These are phyloP conservation scores for Nemotelus pantherinus DNA, from an alignment of 2,888 invertebrate genomes.

Conservation along the genomic window DNA sequence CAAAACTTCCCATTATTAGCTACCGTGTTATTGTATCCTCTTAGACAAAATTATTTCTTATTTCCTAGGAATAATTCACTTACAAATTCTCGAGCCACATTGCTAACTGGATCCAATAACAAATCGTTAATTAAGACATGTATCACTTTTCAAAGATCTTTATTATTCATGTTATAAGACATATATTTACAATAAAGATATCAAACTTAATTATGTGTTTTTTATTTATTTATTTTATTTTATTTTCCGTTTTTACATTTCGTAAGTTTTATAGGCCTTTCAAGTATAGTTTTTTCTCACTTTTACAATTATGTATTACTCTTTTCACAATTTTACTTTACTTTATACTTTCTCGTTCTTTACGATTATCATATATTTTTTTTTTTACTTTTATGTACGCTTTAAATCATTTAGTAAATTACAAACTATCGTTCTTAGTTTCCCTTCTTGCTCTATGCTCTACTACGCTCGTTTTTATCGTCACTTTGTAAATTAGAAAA, in stretches of 20 bases:
- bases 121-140: too few relatives aligned
- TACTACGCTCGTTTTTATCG: background rate
- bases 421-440: slow-evolving; percentile 12
- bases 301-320: slow-evolving; percentile 16
- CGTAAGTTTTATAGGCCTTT: slow-evolving; percentile 50
- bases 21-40: too few relatives aligned
- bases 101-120: too few relatives aligned
- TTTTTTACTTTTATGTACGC: background rate
- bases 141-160: slow-evolving; percentile 45
- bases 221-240: slow-evolving; percentile 19
- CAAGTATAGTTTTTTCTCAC: slow-evolving; percentile 36
- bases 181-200: slow-evolving; percentile 46
- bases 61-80: too few relatives aligned
- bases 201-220: slow-evolving; percentile 41
- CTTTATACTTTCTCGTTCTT: background rate
- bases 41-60: too few relatives aligned
- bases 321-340: background rate
- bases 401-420: slow-evolving; percentile 7
- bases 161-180: slow-evolving; percentile 40
- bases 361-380: slow-evolving; percentile 16
- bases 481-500: slow-evolving; percentile 27
- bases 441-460: slow-evolving; percentile 6
- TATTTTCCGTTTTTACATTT: slow-evolving; percentile 40
- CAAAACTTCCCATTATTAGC: too few relatives aligned
- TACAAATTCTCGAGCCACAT: too few relatives aligned